Evolutionary conservation across 2,113 vertebrate species (phyloP), one percentile per base, ranked within the genome.

Genomic region (Fukomys damarensis): DNA sequence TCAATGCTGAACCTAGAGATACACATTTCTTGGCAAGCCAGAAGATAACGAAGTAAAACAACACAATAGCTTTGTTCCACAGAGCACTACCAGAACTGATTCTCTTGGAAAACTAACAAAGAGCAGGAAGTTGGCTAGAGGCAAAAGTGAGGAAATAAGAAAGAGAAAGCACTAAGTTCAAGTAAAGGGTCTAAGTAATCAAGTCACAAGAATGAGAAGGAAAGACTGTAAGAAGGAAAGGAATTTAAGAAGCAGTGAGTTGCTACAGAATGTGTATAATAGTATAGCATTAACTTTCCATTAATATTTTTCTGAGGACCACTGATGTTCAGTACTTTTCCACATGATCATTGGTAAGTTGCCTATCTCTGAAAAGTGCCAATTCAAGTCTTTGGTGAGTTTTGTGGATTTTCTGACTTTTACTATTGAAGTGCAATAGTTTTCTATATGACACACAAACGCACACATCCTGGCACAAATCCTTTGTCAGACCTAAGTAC

Each of bases 31-130:
- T 43, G 14, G 59, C 84, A 85, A 94, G 58, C 28, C 70, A 85
- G 65, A 0, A 87, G 22, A 63, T 76, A 88, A 81, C 52, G 19
- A 70, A 3, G 7, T 46, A 4, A 35, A 68, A 0, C 28, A 56
- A 81, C 8, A 63, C 41, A 74, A 56, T 0, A 85, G 32, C 11
- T 77, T 56, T 87, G 63, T 19, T 76, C 19, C 77, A 86, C 2
- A 86, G 24, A 70, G 28, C 38, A 86, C 54, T 30, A 46, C 6
- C 54, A 43, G 9, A 35, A 82, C 14, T 52, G 76, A 70, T 52
- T 83, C 16, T 86, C 30, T 79, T 70, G 41, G 46, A 97, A 86
- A 96, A 70, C 16, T 74, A 35, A 65, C 28, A n/a, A 68, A 74
- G 81, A 59, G 28, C 3, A 97, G 32, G 46, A 89, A 93, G 66